Percentiles rank a stretch among this genome's conserved stretches.
Conservation (phyloP, 2,888 invertebrate species). For the Congeria kusceri region DNA sequence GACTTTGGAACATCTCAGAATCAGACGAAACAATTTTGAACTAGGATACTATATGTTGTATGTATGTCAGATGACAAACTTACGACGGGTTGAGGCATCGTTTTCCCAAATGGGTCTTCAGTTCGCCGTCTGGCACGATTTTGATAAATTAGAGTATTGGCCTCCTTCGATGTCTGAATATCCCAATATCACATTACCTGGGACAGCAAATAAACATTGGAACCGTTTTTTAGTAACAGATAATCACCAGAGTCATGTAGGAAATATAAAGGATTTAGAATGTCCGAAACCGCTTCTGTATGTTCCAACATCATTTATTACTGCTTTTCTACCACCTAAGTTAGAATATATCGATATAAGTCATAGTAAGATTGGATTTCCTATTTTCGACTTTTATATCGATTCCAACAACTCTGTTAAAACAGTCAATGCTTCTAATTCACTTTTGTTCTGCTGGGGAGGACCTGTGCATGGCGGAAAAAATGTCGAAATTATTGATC, state of each 20-base stretch:
- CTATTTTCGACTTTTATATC: slow-evolving; percentile 26
- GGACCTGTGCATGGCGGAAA: slow-evolving; percentile 36
- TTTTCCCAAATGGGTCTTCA: slow-evolving; percentile 26
- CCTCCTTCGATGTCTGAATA: no score
- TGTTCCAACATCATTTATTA: neutral
- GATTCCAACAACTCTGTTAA: slow-evolving; percentile 22
- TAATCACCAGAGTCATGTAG: no score
- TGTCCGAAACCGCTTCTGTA: no score
- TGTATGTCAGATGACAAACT: slow-evolving; percentile 14
- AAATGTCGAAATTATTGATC: slow-evolving; percentile 34
- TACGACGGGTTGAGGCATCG: slow-evolving; percentile 25
- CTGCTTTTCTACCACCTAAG: slow-evolving; percentile 25
- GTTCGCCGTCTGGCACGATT: neutral
- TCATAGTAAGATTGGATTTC: slow-evolving; percentile 24
- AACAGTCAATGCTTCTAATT: slow-evolving; percentile 21
- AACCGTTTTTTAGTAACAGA: no score
- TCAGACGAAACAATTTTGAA: slow-evolving; percentile 27
- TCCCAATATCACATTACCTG: no score
- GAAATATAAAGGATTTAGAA: no score
- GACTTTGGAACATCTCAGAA: slow-evolving; percentile 10
- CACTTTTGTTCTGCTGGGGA: slow-evolving; percentile 46
- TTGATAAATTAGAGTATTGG: neutral
- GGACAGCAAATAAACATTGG: no score
- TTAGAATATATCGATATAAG: slow-evolving; percentile 38
- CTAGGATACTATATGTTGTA: slow-evolving; percentile 29